Evolutionary conservation across 2,113 vertebrate genomes (phyloP).

Genomic region (Gopherus evgoodei): DNA sequence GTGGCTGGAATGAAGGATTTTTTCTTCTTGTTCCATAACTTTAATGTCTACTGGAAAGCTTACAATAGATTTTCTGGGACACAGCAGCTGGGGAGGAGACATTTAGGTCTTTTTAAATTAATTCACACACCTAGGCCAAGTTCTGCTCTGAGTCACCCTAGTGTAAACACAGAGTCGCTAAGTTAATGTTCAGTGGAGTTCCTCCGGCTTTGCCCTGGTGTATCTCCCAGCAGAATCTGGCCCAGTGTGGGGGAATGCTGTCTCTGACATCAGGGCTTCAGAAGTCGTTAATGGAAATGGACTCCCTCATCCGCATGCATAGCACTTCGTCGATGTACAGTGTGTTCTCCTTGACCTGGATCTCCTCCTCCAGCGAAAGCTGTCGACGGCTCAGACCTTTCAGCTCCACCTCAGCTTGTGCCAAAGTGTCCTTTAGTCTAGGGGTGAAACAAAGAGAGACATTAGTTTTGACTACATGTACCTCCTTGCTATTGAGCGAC

Average conservation of each 20-base stretch:
- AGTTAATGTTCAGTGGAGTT: neutral
- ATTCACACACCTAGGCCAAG: neutral
- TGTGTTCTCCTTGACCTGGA: slow-evolving; percentile 84
- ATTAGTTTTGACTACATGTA: neutral
- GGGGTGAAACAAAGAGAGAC: neutral
- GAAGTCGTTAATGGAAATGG: slow-evolving; percentile 79
- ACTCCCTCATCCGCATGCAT: slow-evolving; percentile 84
- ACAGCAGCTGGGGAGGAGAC: neutral
- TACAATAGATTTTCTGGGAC: neutral
- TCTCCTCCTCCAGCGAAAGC: slow-evolving; percentile 88
- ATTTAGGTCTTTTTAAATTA: neutral
- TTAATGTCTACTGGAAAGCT: slow-evolving; percentile 25
- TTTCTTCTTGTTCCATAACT: neutral
- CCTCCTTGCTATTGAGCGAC: neutral
- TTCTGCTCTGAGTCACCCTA: neutral
- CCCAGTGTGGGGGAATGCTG: neutral
- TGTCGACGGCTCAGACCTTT: slow-evolving; percentile 81
- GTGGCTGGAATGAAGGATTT: neutral
- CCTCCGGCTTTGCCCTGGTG: neutral
- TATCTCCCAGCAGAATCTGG: neutral
- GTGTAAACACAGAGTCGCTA: neutral
- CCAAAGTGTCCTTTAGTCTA: slow-evolving; percentile 82
- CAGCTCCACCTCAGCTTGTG: slow-evolving; percentile 81
- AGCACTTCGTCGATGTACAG: slow-evolving; percentile 93
- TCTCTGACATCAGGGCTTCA: slow-evolving; percentile 53